Percentiles rank a stretch among this genome's conserved stretches.
Conservation (phyloP, 2,797 vertebrate genomes). For the Vultur gryphus region DNA sequence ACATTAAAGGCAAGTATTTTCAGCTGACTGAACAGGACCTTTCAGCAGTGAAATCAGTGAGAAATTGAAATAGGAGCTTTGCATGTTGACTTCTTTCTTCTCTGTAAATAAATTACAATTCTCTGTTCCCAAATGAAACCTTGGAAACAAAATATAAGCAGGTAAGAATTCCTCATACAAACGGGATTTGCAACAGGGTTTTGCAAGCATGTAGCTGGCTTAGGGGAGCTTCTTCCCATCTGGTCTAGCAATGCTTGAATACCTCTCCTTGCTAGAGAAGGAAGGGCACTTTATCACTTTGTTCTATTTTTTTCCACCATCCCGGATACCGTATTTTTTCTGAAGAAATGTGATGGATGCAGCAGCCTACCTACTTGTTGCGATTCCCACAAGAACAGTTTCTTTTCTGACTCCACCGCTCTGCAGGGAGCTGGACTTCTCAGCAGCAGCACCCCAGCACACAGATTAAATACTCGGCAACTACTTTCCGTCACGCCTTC, state of each 20-base stretch:
- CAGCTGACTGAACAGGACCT: background rate
- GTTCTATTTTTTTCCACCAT: background rate
- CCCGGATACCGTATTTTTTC: background rate
- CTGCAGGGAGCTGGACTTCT: background rate
- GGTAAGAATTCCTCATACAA: background rate
- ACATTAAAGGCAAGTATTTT: background rate
- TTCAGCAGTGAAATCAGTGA: background rate
- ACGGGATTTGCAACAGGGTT: background rate
- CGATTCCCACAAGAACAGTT: background rate
- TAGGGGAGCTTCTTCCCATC: background rate
- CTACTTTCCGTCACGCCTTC: fast-evolving
- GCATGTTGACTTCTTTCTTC: background rate
- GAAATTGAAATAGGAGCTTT: background rate
- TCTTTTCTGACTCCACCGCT: background rate
- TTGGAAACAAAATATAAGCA: background rate
- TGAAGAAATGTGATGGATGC: background rate
- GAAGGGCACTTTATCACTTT: background rate
- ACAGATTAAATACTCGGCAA: background rate
- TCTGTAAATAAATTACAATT: background rate
- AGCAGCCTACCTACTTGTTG: background rate
- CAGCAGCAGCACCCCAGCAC: background rate
- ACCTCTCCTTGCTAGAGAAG: background rate
- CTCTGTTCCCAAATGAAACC: background rate
- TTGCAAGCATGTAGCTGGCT: background rate
- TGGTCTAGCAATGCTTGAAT: background rate